A percentile compares a stretch with the other conserved stretches of the same genome.
Evolutionary conservation across 2,797 vertebrate genomes (phyloP).

Genomic region (Crocodylus rhombifer): DNA sequence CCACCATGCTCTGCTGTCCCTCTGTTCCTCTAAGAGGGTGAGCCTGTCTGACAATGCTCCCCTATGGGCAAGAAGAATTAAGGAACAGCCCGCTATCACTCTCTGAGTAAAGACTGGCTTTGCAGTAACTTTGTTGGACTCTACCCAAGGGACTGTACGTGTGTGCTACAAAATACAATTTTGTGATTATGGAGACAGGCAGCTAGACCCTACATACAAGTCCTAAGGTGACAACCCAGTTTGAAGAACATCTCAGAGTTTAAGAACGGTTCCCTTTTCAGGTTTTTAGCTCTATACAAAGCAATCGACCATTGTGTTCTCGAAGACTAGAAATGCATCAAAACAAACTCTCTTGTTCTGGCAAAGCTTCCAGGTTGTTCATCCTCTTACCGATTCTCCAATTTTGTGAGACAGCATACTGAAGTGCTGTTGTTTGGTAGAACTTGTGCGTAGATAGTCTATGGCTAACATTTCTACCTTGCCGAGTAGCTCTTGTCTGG

Average conservation of each 20-base stretch:
- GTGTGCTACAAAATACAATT: no score
- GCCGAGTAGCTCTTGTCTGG: neutral
- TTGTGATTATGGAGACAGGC: no score
- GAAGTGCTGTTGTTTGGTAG: neutral
- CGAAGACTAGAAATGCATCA: neutral
- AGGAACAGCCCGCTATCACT: no score
- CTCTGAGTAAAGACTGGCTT: no score
- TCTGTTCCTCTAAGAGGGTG: no score
- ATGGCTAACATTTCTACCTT: neutral
- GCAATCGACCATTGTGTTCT: neutral
- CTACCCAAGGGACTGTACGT: no score
- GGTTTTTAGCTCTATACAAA: neutral
- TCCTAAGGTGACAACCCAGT: neutral
- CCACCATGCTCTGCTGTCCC: no score
- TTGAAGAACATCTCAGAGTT: neutral
- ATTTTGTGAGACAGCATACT: neutral
- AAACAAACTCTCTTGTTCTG: neutral
- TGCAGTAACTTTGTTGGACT: no score
- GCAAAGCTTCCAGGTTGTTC: neutral
- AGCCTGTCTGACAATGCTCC: no score
- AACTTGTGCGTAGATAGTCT: neutral
- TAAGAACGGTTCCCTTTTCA: neutral
- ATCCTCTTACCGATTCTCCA: neutral
- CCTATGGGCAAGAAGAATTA: no score
- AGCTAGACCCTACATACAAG: neutral